These are phyloP conservation scores for Archips crataeganus DNA, from an alignment of 2,888 invertebrate species.

Conservation along the genomic window DNA sequence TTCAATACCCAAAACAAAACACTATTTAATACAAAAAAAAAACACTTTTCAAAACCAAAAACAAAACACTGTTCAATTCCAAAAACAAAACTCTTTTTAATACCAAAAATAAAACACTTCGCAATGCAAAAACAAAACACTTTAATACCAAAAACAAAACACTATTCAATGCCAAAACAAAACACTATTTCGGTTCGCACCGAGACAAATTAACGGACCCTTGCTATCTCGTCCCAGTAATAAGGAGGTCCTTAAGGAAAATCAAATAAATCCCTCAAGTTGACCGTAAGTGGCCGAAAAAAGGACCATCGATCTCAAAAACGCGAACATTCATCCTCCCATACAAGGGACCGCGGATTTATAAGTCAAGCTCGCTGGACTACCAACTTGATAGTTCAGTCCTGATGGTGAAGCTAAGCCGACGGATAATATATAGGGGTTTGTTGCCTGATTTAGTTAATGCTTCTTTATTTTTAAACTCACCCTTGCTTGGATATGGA, in stretches of 20 bases:
- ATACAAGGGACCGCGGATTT: slow-evolving; percentile 41
- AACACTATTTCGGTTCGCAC: slow-evolving; percentile 14
- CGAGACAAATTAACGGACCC: slow-evolving; percentile 36
- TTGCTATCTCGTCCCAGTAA: slow-evolving; percentile 32
- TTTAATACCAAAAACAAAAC: too few species aligned
- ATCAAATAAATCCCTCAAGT: slow-evolving; percentile 45
- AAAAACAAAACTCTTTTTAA: too few species aligned
- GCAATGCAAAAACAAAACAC: too few species aligned
- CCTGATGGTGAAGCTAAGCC: slow-evolving; percentile 12
- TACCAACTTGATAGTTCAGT: slow-evolving; percentile 22
- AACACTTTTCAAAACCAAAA: too few species aligned
- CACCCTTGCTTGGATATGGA: neutral
- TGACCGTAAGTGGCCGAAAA: slow-evolving; percentile 43
- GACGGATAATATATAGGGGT: slow-evolving; percentile 33
- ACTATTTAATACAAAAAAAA: too few species aligned
- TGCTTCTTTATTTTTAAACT: slow-evolving; percentile 16
- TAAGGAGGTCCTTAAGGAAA: slow-evolving; percentile 38
- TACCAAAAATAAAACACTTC: too few species aligned
- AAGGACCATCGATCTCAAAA: slow-evolving; percentile 43
- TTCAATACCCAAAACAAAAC: too few species aligned
- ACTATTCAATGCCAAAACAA: neutral
- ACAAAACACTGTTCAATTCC: too few species aligned
- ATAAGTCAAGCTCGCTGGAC: slow-evolving; percentile 22
- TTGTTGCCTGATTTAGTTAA: slow-evolving; percentile 30
- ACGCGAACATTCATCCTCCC: slow-evolving; percentile 46